Conservation (phyloP, 2,888 invertebrate genomes). For the Ceriagrion tenellum region DNA sequence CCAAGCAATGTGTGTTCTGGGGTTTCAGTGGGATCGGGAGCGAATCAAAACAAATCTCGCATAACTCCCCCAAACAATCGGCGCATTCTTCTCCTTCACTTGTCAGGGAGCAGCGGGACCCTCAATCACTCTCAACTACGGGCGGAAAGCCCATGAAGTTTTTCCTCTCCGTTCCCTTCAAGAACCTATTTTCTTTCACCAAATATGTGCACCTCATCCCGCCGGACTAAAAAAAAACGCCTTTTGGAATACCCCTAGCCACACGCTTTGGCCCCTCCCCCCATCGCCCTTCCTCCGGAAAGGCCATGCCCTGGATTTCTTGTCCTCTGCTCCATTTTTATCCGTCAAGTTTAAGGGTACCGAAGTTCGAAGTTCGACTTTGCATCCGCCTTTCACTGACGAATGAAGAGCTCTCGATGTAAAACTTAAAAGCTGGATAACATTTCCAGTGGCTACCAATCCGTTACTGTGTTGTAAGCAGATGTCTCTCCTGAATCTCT, state of each 20-base stretch:
- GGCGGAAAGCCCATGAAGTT: neutral
- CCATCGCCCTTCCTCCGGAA: neutral
- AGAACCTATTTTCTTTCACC: neutral
- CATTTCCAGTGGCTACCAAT: no score
- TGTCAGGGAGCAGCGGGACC: no score
- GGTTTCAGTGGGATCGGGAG: neutral
- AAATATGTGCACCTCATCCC: neutral
- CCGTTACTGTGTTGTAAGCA: no score
- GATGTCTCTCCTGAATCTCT: no score
- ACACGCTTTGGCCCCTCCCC: neutral
- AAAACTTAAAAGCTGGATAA: no score
- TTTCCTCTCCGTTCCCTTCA: neutral
- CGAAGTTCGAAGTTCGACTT: no score
- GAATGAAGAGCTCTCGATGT: no score
- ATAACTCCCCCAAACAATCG: neutral
- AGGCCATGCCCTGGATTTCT: neutral
- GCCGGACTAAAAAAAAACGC: neutral
- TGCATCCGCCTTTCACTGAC: no score
- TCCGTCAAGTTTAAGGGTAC: no score
- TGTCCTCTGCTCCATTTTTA: no score
- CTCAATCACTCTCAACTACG: neutral
- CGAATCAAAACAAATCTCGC: neutral
- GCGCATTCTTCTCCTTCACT: neutral
- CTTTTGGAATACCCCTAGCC: neutral
- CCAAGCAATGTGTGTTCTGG: neutral